Percentiles rank a stretch among this genome's conserved stretches.
These are phyloP conservation scores for Limosa lapponica DNA, from an alignment of 2,797 vertebrate species.

Conservation along the genomic window DNA sequence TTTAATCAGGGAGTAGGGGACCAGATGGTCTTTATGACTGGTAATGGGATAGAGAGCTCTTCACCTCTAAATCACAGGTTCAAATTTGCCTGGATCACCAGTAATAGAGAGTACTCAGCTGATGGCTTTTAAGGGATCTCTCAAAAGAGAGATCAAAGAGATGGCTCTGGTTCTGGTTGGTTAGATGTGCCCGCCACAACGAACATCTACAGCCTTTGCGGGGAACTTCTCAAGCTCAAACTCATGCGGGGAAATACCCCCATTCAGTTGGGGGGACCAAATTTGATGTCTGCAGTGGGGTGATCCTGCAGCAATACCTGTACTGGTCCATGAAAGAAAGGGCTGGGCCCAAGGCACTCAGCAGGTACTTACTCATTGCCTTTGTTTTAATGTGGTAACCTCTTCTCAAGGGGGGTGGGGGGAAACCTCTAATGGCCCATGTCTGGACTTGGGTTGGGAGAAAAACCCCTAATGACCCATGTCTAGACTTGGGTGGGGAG, in stretches of 20 bases:
- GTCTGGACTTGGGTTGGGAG: not conserved
- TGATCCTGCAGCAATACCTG: not conserved
- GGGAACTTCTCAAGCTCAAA: not conserved
- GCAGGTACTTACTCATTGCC: not conserved
- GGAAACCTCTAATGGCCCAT: not conserved
- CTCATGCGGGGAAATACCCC: not conserved
- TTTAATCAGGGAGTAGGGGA: not conserved
- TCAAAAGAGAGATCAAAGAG: rapidly evolving
- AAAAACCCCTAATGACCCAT: not conserved
- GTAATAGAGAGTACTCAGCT: not conserved
- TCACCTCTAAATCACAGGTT: not conserved
- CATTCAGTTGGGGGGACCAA: not conserved
- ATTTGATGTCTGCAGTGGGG: rapidly evolving
- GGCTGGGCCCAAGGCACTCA: not conserved
- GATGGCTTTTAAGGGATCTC: not conserved
- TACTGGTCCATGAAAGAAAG: not conserved
- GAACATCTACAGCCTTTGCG: not conserved
- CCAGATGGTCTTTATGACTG: slow-evolving; percentile 28
- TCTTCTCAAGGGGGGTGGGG: not conserved
- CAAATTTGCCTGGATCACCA: not conserved
- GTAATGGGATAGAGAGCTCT: slow-evolving; percentile 36
- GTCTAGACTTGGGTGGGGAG: not conserved
- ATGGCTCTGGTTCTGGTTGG: not conserved
- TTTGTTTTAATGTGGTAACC: not conserved
- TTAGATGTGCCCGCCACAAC: rapidly evolving